Evolutionary conservation across 2,888 invertebrate species (phyloP).

Genomic region (Aquatica leii): DNA sequence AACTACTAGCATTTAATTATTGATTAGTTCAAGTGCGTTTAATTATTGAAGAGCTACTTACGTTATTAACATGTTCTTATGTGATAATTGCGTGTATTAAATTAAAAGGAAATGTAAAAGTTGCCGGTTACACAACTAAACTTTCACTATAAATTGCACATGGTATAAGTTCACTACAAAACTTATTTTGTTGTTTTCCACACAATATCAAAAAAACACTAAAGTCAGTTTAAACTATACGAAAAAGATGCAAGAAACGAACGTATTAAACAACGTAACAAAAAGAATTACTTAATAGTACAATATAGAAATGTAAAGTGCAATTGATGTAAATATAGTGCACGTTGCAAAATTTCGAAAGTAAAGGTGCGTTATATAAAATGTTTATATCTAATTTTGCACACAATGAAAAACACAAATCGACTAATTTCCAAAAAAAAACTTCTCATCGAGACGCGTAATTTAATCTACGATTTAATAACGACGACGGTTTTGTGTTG

Average conservation of each 20-base stretch:
- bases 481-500: conserved; percentile 27
- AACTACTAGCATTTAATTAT: neutral
- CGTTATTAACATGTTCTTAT: conserved; percentile 36
- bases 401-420: neutral
- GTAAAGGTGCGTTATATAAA: conserved; percentile 33
- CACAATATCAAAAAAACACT: no score
- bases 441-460: conserved; percentile 16
- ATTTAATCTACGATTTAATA: conserved; percentile 14
- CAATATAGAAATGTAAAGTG: no score
- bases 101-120: conserved; percentile 40
- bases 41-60: conserved; percentile 22
- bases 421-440: no score
- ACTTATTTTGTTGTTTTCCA: no score
- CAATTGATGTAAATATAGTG: no score
- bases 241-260: no score
- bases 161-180: no score
- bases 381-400: conserved; percentile 1
- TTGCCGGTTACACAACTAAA: conserved; percentile 37
- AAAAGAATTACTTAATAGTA: no score
- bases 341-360: conserved; percentile 31
- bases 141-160: conserved; percentile 41
- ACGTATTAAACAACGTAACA: no score
- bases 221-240: no score
- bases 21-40: no score
- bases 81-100: conserved; percentile 26